phyloP scores from a whole-genome alignment of 2,113 vertebrate species.

The Callocephalon fimbriatum region DNA sequence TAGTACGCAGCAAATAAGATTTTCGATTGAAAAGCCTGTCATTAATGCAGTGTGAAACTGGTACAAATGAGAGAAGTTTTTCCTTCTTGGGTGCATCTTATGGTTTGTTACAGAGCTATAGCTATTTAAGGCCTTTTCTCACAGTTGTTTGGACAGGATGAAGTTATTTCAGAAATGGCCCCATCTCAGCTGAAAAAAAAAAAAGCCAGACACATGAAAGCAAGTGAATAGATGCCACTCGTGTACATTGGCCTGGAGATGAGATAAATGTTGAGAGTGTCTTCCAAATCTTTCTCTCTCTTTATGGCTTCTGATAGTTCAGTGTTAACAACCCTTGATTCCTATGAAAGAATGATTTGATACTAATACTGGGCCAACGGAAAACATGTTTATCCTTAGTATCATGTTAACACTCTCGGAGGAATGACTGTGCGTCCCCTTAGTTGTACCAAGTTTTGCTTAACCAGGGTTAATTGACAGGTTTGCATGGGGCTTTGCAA shows the following conservation, averaged over 20 bases:
- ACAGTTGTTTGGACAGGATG: not conserved
- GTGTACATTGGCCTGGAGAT: not conserved
- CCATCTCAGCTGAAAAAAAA: not conserved
- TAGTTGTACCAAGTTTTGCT: not conserved
- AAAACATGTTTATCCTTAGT: not conserved
- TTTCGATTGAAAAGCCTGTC: constrained; percentile 8
- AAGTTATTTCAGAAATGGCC: not conserved
- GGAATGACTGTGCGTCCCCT: not conserved
- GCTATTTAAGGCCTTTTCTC: not conserved
- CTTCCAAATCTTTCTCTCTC: not conserved
- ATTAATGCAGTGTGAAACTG: not conserved
- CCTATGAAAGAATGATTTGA: not conserved
- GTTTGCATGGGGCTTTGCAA: constrained; percentile 12
- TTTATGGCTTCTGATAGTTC: not conserved
- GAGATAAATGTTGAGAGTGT: not conserved
- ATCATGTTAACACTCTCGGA: not conserved
- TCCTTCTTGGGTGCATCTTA: not conserved
- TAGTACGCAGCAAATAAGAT: not conserved
- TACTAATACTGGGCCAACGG: not conserved
- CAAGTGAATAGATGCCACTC: not conserved
- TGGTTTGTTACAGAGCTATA: not conserved
- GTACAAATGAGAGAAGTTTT: not conserved
- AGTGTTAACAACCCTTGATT: not conserved
- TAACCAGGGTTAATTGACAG: not conserved
- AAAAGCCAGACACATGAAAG: rapidly evolving